Evolutionary conservation across 1,140 invertebrate genomes (phyloP).

Genomic region (Mya arenaria): DNA sequence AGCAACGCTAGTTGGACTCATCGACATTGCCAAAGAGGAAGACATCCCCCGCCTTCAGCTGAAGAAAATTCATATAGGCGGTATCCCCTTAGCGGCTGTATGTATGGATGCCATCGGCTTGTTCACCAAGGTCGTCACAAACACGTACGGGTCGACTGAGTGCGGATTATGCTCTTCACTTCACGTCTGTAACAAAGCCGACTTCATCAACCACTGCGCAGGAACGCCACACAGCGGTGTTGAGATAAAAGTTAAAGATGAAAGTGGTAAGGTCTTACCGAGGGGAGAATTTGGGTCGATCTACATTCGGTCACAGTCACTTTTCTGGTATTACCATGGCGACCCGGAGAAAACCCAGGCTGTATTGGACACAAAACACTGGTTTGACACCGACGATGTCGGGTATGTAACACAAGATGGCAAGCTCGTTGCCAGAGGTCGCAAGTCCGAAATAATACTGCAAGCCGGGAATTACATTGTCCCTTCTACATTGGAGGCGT

Average conservation of each 20-base stretch:
- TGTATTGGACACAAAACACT: neutral
- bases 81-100: neutral
- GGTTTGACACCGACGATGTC: slow-evolving; percentile 26
- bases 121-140: neutral
- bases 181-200: neutral
- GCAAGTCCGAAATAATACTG: neutral
- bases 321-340: neutral
- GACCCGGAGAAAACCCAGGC: slow-evolving; percentile 2
- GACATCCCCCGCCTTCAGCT: neutral
- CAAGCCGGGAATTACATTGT: neutral
- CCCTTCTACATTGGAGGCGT: neutral
- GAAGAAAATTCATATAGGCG: slow-evolving; percentile 16
- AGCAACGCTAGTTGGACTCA: neutral
- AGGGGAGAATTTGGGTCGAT: neutral
- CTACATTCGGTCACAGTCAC: neutral
- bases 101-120: neutral
- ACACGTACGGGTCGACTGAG: neutral
- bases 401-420: neutral
- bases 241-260: neutral
- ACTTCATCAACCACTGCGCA: neutral
- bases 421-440: neutral
- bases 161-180: neutral
- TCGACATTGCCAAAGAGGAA: neutral
- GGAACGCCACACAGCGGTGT: neutral
- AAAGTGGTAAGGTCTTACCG: neutral